Percentiles rank a stretch among this genome's conserved stretches.
These are phyloP conservation scores for Burhinus bistriatus DNA, from an alignment of 2,113 vertebrate genomes.

Conservation along the genomic window DNA sequence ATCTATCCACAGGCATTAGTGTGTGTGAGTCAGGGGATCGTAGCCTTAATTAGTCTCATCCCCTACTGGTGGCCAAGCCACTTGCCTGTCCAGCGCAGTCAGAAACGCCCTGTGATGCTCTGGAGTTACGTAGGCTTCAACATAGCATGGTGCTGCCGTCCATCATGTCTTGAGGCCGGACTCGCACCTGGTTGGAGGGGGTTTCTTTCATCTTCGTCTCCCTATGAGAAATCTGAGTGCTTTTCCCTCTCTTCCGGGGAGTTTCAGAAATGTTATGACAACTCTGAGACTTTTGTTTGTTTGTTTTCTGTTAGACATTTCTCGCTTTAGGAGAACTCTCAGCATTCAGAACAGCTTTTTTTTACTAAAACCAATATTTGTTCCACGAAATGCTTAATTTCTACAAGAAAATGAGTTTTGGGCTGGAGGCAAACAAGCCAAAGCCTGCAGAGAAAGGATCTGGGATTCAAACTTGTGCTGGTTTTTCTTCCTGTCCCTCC, in stretches of 20 bases:
- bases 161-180: rapidly evolving
- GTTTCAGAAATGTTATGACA: neutral
- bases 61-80: neutral
- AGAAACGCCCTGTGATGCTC: rapidly evolving
- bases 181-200: neutral
- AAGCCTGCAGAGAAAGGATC: neutral
- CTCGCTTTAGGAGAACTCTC: neutral
- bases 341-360: neutral
- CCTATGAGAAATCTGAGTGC: rapidly evolving
- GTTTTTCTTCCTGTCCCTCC: neutral
- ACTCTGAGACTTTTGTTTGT: neutral
- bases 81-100: neutral
- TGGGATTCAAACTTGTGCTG: neutral
- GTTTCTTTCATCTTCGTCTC: too few relatives aligned
- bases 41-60: neutral
- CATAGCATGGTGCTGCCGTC: rapidly evolving
- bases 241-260: neutral
- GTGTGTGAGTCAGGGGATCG: neutral
- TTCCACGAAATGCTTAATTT: neutral
- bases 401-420: neutral
- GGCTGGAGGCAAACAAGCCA: neutral
- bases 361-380: neutral
- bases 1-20: neutral
- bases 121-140: neutral
- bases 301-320: neutral